Percentiles rank a stretch among this genome's conserved stretches.
These are phyloP conservation scores for Sorex fumeus DNA, from an alignment of 2,113 vertebrate species.

Conservation along the genomic window DNA sequence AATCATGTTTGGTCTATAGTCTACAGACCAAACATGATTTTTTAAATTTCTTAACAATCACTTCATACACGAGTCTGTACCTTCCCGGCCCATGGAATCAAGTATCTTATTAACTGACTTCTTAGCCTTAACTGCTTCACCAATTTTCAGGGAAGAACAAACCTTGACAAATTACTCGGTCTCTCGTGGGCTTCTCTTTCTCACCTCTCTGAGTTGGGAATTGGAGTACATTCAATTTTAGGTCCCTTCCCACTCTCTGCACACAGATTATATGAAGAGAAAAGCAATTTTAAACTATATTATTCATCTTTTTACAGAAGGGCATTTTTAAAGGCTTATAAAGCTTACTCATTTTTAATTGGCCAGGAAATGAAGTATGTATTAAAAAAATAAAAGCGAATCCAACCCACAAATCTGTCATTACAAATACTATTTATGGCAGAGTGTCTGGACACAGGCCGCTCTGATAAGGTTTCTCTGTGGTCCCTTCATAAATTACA, in stretches of 20 bases:
- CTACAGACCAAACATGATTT: no score
- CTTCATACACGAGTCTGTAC: neutral
- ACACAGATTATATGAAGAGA: slow-evolving; percentile 11
- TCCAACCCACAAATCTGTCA: slow-evolving; percentile 5
- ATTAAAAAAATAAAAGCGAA: slow-evolving; percentile 52
- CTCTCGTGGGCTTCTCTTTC: neutral
- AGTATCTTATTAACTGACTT: neutral
- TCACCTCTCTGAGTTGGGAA: neutral
- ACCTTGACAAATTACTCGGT: neutral
- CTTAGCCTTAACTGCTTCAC: neutral
- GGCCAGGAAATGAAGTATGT: slow-evolving; percentile 20
- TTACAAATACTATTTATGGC: slow-evolving; percentile 42
- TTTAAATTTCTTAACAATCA: neutral
- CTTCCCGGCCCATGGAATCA: neutral
- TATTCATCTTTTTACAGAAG: slow-evolving; percentile 14
- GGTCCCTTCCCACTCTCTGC: neutral
- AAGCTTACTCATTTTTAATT: slow-evolving; percentile 45
- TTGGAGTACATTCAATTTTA: neutral
- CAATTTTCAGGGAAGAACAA: neutral
- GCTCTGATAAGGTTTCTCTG: neutral
- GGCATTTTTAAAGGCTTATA: slow-evolving; percentile 27
- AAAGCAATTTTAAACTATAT: slow-evolving; percentile 38
- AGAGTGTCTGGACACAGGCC: neutral
- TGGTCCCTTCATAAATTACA: slow-evolving; percentile 27
- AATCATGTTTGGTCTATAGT: no score